phyloP scores from a whole-genome alignment of 2,797 vertebrate genomes.

The Cynopterus sphinx region DNA sequence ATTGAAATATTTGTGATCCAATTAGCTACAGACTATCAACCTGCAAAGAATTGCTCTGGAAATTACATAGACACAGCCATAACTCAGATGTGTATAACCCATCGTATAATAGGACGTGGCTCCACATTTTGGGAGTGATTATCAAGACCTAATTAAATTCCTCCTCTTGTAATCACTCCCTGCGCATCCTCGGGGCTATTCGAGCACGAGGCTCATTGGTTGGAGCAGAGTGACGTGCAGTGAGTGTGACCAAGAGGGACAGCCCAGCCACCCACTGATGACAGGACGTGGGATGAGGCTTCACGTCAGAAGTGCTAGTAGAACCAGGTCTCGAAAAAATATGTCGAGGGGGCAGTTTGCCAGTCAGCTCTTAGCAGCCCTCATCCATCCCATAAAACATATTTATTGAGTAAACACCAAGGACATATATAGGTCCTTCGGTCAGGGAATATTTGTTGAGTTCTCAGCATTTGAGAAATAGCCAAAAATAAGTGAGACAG shows the following conservation, averaged over 20 bases:
- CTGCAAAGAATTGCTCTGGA: background rate
- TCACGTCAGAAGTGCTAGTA: background rate
- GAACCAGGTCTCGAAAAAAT: background rate
- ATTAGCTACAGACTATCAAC: background rate
- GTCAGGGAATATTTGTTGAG: background rate
- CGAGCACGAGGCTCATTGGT: background rate
- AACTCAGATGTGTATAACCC: background rate
- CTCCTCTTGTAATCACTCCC: background rate
- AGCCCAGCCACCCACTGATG: too few species aligned
- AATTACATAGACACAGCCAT: background rate
- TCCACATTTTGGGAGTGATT: background rate
- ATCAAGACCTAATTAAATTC: background rate
- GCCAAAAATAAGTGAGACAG: background rate
- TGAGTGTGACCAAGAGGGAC: rapidly evolving
- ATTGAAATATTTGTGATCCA: background rate
- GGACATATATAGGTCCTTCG: background rate
- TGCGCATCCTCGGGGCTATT: background rate
- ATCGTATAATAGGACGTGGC: rapidly evolving
- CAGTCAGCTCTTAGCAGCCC: background rate
- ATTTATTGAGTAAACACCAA: background rate
- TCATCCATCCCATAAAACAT: background rate
- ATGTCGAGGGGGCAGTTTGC: too few species aligned
- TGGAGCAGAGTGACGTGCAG: background rate
- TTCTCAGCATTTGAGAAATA: background rate
- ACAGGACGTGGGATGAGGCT: rapidly evolving